phyloP scores from a whole-genome alignment of 2,888 invertebrate genomes.

The Philereme vetulata region DNA sequence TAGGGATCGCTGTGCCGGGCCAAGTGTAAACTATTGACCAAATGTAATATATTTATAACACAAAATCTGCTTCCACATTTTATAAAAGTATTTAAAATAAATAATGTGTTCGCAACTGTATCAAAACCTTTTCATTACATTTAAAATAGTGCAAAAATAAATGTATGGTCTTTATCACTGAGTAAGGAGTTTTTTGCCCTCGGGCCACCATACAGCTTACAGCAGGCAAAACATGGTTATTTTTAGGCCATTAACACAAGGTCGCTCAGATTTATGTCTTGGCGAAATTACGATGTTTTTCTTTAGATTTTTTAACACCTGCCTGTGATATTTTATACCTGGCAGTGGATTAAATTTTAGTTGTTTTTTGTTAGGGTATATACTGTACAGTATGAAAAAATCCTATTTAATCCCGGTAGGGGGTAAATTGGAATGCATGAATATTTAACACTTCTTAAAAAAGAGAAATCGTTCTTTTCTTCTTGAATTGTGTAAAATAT shows the following conservation, averaged over 20 bases:
- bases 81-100: background rate
- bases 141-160: constrained; percentile 35
- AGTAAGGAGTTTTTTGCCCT: constrained; percentile 25
- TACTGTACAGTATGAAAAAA: too few species aligned
- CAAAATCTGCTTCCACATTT: too few species aligned
- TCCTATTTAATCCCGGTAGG: too few species aligned
- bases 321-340: background rate
- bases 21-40: too few species aligned
- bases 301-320: constrained; percentile 24
- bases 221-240: constrained; percentile 18
- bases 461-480: too few species aligned
- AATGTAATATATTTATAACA: too few species aligned
- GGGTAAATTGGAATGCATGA: too few species aligned
- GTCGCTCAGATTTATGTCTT: constrained; percentile 26
- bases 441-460: too few species aligned
- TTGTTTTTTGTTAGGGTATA: background rate
- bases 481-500: too few species aligned
- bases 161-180: constrained; percentile 30
- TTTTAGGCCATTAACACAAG: constrained; percentile 29
- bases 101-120: constrained; percentile 11
- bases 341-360: background rate
- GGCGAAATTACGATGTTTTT: constrained; percentile 23
- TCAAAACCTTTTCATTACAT: constrained; percentile 25
- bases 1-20: too few species aligned
- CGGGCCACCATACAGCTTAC: constrained; percentile 19